Base-by-base conservation (phyloP, 2,797 vertebrate species). In the Phoeniculus purpureus region DNA sequence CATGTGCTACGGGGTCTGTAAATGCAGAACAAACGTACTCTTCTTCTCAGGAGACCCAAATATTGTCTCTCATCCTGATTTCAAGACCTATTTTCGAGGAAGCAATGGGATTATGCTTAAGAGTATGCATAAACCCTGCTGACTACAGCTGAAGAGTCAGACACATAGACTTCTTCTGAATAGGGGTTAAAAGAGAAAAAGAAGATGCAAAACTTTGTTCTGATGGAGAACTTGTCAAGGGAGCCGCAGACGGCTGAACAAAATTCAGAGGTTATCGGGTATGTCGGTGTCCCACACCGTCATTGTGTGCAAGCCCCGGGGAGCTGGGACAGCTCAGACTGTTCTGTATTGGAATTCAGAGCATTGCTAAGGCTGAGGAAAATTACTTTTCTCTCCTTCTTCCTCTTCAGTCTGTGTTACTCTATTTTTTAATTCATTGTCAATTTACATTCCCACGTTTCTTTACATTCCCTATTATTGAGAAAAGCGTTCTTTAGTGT, bases 181-280 rank as follows among this genome's bases (percentile, higher is more conserved):
- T 7, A 75, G 4, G 26, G 3, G 7, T 31, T 92, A 55, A 59
- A 75, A 81, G 66, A 37, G 47, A 72, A 47, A 81, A 10, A 12
- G 66, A 67, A 51, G 56, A 1, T 0, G 0, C 9, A 16, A 59
- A 60, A 7, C 1, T 6, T 26, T 31, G 66, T 4, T 32, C 10
- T 40, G 22, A 55, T 52, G 12, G 19, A 64, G 13, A 64, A 23
- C 25, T 64, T 84, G 21, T 20, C 31, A 37, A 66, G 8, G 21
- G 47, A 56, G 17, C 15, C 71, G 65, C 37, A 65, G 32, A 73
- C 7, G 47, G 31, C 48, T 79, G 54, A 77, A 56, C 7, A 55
- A 48, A 81, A 78, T 58, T 13, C 34, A 26, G 40, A 51, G 19
- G 27, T 8, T 75, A 16, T 50, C 0, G 0, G 13, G 9, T 64